These are phyloP conservation scores for Cryptoleucopteryx plumbea DNA, from an alignment of 2,113 vertebrate species.

Conservation along the genomic window DNA sequence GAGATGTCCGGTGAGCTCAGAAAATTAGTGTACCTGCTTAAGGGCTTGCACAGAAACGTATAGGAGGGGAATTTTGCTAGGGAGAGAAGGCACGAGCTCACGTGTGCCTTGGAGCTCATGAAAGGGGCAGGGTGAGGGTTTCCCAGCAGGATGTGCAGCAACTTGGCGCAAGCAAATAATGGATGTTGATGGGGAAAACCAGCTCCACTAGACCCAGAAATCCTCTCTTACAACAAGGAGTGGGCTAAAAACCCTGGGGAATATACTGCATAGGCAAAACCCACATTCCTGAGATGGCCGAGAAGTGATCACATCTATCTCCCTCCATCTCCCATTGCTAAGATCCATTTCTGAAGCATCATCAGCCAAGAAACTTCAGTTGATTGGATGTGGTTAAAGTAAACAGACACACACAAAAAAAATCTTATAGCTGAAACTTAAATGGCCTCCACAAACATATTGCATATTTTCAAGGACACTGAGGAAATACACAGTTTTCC, in stretches of 20 bases:
- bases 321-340: neutral
- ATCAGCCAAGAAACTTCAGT: neutral
- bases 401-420: neutral
- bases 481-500: neutral
- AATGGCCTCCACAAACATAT: neutral
- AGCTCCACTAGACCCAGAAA: neutral
- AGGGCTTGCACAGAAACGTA: neutral
- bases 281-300: neutral
- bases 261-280: neutral
- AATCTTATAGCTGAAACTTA: neutral
- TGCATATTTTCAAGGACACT: constrained; percentile 25
- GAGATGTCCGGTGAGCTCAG: neutral
- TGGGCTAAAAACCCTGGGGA: neutral
- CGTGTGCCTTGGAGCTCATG: neutral
- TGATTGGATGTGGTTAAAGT: neutral
- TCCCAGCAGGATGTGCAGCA: neutral
- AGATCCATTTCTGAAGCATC: constrained; percentile 11
- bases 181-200: neutral
- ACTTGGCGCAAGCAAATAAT: neutral
- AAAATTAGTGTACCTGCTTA: neutral
- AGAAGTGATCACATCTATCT: constrained; percentile 28
- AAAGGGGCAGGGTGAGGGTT: neutral
- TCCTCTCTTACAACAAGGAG: neutral
- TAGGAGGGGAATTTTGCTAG: neutral
- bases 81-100: neutral